These are phyloP conservation scores for Stenotaenia linearis DNA, from an alignment of 2,888 invertebrate species.

Conservation along the genomic window DNA sequence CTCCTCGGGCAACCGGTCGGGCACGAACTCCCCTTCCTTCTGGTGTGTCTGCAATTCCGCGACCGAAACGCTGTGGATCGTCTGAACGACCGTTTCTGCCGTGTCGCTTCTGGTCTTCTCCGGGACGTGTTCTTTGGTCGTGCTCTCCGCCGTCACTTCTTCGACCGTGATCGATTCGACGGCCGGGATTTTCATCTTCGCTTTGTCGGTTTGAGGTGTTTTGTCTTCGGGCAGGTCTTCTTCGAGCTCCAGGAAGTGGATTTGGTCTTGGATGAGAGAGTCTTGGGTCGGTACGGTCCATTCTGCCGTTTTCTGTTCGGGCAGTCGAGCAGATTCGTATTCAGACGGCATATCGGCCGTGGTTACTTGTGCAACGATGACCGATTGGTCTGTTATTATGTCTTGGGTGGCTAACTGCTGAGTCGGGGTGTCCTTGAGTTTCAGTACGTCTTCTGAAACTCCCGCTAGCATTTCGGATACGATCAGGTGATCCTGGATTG, in stretches of 20 bases:
- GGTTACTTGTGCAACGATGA: slow-evolving; percentile 34
- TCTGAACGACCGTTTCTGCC: slow-evolving; percentile 31
- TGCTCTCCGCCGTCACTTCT: slow-evolving; percentile 37
- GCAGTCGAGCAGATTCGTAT: slow-evolving; percentile 35
- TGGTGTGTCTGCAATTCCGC: slow-evolving; percentile 29
- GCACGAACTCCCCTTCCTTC: slow-evolving; percentile 33
- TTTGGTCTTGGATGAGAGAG: not conserved
- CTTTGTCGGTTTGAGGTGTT: slow-evolving; percentile 28
- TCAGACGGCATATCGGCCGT: slow-evolving; percentile 35
- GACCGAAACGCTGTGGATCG: slow-evolving; percentile 27
- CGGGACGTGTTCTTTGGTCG: slow-evolving; percentile 32
- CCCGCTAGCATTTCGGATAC: slow-evolving; percentile 38
- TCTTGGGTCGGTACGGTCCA: slow-evolving; percentile 30
- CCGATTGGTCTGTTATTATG: slow-evolving; percentile 33
- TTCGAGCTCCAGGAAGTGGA: slow-evolving; percentile 2
- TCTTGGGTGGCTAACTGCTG: slow-evolving; percentile 32
- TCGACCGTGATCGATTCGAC: slow-evolving; percentile 38
- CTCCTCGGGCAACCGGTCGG: slow-evolving; percentile 28
- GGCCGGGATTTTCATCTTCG: not conserved
- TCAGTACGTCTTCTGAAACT: slow-evolving; percentile 38
- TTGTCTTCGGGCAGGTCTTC: not conserved
- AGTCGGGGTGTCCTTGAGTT: slow-evolving; percentile 31
- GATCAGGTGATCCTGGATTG: slow-evolving; percentile 37
- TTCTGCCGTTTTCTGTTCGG: slow-evolving; percentile 33
- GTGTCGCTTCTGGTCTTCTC: slow-evolving; percentile 20